phyloP scores from a whole-genome alignment of 2,888 invertebrate species.

The Stenotaenia linearis region DNA sequence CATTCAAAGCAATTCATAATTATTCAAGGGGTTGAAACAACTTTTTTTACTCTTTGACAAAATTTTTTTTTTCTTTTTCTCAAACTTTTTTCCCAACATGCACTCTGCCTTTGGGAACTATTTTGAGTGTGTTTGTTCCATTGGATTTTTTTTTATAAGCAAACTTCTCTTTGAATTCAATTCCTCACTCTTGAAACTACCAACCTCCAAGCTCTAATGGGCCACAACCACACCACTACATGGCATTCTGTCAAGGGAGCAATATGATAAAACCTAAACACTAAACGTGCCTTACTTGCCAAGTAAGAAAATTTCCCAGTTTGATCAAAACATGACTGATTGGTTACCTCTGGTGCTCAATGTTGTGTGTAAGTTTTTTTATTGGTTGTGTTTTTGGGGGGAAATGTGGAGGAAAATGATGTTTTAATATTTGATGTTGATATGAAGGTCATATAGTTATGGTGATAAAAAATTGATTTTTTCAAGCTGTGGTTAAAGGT shows the following conservation, averaged over 20 bases:
- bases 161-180: background rate
- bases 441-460: too few relatives aligned
- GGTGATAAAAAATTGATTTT: too few relatives aligned
- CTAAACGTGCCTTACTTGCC: background rate
- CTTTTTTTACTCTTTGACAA: background rate
- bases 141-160: background rate
- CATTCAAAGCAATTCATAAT: background rate
- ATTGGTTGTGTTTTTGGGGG: background rate
- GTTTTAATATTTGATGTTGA: background rate
- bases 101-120: background rate
- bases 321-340: background rate
- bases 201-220: background rate
- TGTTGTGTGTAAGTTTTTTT: conserved; percentile 11
- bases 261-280: background rate
- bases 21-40: background rate
- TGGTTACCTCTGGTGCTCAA: conserved; percentile 13
- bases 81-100: background rate
- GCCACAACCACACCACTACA: background rate
- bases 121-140: background rate
- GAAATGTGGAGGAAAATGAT: background rate
- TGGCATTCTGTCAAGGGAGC: background rate
- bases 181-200: background rate
- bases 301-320: background rate
- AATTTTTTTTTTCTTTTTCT: background rate
- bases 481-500: too few relatives aligned